Percentiles rank a stretch among this genome's conserved stretches.
Evolutionary conservation across 2,797 vertebrate genomes (phyloP).

Genomic region (Spondyliosoma cantharus): DNA sequence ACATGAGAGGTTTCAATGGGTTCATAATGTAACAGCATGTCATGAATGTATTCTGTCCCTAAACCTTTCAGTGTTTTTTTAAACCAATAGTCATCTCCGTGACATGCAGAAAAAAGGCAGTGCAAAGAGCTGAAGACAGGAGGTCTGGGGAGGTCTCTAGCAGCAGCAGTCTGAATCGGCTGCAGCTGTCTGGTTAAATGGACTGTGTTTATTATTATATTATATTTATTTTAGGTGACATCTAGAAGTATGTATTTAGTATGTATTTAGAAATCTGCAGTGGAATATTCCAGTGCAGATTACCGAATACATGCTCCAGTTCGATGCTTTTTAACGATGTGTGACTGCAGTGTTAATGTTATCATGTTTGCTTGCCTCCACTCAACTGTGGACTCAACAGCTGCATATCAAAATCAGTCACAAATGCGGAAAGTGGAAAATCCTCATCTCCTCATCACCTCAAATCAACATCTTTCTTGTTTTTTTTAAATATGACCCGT

Average conservation of each 20-base stretch:
- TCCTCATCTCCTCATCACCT: too few relatives aligned
- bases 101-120: neutral
- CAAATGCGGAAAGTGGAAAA: neutral
- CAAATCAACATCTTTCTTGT: neutral
- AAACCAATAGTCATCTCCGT: neutral
- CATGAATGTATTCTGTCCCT: neutral
- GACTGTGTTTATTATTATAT: neutral
- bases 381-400: neutral
- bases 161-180: neutral
- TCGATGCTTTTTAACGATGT: slow-evolving; percentile 9
- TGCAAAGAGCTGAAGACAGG: neutral
- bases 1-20: slow-evolving; percentile 8
- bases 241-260: neutral
- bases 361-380: slow-evolving; percentile 5
- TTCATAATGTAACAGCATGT: slow-evolving; percentile 4
- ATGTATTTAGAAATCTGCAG: neutral
- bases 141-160: neutral
- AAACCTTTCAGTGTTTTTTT: neutral
- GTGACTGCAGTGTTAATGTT: slow-evolving; percentile 12
- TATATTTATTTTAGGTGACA: slow-evolving; percentile 13
- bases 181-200: neutral
- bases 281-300: neutral
- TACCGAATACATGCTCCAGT: neutral
- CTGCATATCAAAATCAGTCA: slow-evolving; percentile 2
- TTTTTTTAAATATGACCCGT: neutral